Base-by-base conservation (phyloP, 2,113 vertebrate genomes). In the Microtus montanus region DNA sequence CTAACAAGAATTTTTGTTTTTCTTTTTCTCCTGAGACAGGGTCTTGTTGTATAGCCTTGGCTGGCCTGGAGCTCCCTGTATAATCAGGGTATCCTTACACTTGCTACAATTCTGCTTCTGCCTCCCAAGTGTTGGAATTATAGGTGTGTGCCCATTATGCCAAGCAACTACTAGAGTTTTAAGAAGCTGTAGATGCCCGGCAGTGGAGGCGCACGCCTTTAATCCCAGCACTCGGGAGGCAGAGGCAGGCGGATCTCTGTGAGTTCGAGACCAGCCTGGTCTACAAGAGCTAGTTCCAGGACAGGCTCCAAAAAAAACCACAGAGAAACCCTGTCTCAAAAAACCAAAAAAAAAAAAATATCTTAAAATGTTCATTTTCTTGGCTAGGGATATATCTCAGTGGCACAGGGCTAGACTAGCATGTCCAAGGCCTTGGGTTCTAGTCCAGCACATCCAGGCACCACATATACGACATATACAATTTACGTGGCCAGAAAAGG, bases 361-460 rank as follows among this genome's bases (percentile, higher is more conserved):
- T 77, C 41, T 88, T 74, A 63, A 95, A 94, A n/a, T 78, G 92
- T 82, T 92, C 22, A 47, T 68, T 90, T 38, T 93, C 24, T 93
- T 70, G 44, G 83, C 26, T 68, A 85, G 28, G 17, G 28, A 30
- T 85, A 66, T 47, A 47, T 30, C 17, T 85, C 41, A 30, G 17
- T 47, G 41, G 26, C 47, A 33, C 38, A 47, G 41, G 19, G 38
- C 38, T 66, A 33, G 61, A 3, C 58, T 30, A 83, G 12, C 58
- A 63, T 44, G n/a, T 19, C 38, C 38, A 47, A 85, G 15, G 38
- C 17, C 80, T 84, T 47, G 38, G 38, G 38, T 66, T 66, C 61
- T 64, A 85, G 11, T 64, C 38, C 38, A 85, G 82, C 17, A 33
- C 10, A 47, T 17, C 44, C 58, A 66, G 38, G 61, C 28, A 47